These are phyloP conservation scores for Teleiodes luculella DNA, from an alignment of 2,888 invertebrate genomes.

Conservation along the genomic window DNA sequence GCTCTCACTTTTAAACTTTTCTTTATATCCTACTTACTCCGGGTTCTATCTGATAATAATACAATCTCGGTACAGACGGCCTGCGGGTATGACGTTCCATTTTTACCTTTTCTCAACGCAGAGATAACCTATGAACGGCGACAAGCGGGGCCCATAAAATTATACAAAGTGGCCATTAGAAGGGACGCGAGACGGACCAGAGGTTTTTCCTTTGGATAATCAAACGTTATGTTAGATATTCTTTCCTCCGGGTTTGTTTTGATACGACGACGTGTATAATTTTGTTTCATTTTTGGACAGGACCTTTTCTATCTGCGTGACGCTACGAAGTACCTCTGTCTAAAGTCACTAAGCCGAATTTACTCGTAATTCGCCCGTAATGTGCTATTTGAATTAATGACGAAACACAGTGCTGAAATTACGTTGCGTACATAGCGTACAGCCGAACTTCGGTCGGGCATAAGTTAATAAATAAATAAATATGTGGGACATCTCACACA, in stretches of 20 bases:
- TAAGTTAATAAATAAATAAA: too few species aligned
- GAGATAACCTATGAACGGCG: constrained; percentile 17
- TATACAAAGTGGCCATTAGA: constrained; percentile 29
- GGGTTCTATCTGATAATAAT: not conserved
- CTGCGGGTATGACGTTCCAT: constrained; percentile 5
- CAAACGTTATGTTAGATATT: constrained; percentile 19
- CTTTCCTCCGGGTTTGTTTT: constrained; percentile 14
- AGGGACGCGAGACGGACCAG: constrained; percentile 19
- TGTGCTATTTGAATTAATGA: too few species aligned
- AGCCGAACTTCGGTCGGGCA: too few species aligned
- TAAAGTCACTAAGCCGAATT: too few species aligned
- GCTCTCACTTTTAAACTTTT: not conserved
- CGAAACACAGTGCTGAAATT: too few species aligned
- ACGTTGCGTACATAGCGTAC: too few species aligned
- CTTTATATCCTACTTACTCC: not conserved
- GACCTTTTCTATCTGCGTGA: too few species aligned
- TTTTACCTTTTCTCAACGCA: constrained; percentile 15
- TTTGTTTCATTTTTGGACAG: too few species aligned
- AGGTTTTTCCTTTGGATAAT: constrained; percentile 23
- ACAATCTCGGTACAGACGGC: not conserved
- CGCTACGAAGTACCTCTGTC: too few species aligned
- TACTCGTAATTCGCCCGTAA: too few species aligned
- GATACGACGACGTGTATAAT: constrained; percentile 5
- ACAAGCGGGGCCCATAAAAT: constrained; percentile 24
- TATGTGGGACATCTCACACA: too few species aligned